Evolutionary conservation across 2,888 invertebrate species (phyloP).

Genomic region (Rhorus exstirpatorius): DNA sequence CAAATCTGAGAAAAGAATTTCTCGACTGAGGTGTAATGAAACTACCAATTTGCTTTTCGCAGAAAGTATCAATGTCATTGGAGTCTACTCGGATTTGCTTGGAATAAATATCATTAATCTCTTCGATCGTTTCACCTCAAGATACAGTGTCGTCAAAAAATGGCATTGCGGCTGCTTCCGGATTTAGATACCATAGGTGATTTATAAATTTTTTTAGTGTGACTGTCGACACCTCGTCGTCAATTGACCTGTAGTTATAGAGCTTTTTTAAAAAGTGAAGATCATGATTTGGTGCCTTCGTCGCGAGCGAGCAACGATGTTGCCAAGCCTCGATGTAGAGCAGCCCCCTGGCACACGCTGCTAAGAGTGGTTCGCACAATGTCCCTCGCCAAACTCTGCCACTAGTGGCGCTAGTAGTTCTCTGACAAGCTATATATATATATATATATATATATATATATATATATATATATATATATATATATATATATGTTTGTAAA

Average conservation of each 20-base stretch:
- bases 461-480: no score
- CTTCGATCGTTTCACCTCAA: not conserved
- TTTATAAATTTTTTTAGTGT: conserved; percentile 12
- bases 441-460: no score
- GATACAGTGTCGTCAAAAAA: conserved; percentile 1
- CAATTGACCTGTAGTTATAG: conserved; percentile 16
- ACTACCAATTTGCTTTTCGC: conserved; percentile 27
- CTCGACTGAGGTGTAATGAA: conserved; percentile 36
- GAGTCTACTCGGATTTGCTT: conserved; percentile 17
- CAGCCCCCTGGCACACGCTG: no score
- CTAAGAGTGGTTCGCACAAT: no score
- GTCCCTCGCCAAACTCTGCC: no score
- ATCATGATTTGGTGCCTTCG: conserved; percentile 11
- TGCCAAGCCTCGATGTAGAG: no score
- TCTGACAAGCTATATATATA: no score
- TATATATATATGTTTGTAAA: no score
- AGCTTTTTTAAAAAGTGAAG: not conserved
- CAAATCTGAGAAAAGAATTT: conserved; percentile 40
- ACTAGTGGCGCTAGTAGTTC: no score
- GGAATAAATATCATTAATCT: conserved; percentile 10
- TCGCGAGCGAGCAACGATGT: not conserved
- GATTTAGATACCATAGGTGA: conserved; percentile 10
- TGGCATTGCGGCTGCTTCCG: conserved; percentile 17
- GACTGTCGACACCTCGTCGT: conserved; percentile 6
- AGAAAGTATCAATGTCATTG: conserved; percentile 12